phyloP scores from a whole-genome alignment of 2,113 vertebrate genomes.

The Brevimyrus niger region DNA sequence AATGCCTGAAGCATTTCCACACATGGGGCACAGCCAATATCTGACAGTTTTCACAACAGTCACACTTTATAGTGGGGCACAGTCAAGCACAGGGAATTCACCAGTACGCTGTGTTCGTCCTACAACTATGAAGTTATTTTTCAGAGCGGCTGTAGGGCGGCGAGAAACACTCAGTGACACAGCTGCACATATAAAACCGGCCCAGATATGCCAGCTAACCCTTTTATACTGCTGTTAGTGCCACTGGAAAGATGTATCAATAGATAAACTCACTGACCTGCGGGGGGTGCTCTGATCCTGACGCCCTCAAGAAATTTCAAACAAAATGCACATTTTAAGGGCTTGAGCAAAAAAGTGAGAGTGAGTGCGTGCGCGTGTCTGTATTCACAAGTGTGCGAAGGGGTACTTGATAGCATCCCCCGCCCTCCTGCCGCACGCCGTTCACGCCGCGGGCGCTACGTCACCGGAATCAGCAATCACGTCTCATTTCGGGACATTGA shows the following conservation, averaged over 20 bases:
- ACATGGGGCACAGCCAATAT: neutral
- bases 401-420: neutral
- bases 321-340: constrained; percentile 3
- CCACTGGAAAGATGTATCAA: neutral
- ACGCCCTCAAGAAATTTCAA: constrained; percentile 6
- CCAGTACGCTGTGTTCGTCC: neutral
- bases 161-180: neutral
- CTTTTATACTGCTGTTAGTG: neutral
- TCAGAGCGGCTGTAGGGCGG: neutral
- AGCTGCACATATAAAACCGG: neutral
- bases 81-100: neutral
- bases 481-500: neutral
- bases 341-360: neutral
- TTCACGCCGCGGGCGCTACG: neutral
- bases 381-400: neutral
- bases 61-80: too few species aligned
- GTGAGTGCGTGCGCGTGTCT: neutral
- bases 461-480: neutral
- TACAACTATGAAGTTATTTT: neutral
- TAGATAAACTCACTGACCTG: constrained; percentile 22
- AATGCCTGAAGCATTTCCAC: neutral
- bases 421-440: neutral
- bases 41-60: too few species aligned
- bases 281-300: neutral
- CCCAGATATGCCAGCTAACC: neutral